Base-by-base conservation (phyloP, 2,888 invertebrate genomes). In the Noctua pronuba region DNA sequence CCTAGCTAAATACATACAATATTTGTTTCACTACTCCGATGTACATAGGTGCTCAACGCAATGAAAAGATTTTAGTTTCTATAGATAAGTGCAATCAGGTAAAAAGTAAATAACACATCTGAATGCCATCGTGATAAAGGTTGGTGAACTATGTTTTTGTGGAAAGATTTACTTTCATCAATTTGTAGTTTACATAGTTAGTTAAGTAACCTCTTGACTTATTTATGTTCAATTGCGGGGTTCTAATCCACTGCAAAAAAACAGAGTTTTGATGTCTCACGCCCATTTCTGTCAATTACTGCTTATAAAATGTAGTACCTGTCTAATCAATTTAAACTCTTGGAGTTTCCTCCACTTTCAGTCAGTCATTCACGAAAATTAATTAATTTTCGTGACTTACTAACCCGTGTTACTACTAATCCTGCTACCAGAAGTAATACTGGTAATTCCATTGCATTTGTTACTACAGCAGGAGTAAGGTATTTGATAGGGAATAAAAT, bases 111-210 rank as follows among this genome's bases (percentile, higher is more conserved):
- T 44, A 77, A 82, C 44, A 70, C 70, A 83, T 66, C n/a, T 66
- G 38, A 83, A 68, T 68, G 52, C 44, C 58, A 60, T 52, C 28
- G 7, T 21, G 58, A 83, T 83, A 78, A 83, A 70, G 83, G 58
- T 80, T 38, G 38, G 8, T 80, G 83, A 83, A 52, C 80, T 52
- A 44, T 31, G 65, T 0, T 31, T 44, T 21, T 52, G 65, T 24
- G 77, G 52, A 69, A 49, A 66, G 31, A 21, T 66, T 58, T 52
- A 31, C 24, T 49, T 38, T 60, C 44, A 13, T 21, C 10, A 13
- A 41, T 65, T 69, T 52, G 24, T 55, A 52, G 11, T 35, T 6
- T n/a, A n/a, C n/a, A n/a, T n/a, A 46, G 10, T 62, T 18, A 28
- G 16, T 46, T n/a, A 46, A 6, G 8, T 46, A 49, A 35, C 18